Conservation (phyloP, 2,888 invertebrate genomes). For the Leucophenga montana region DNA sequence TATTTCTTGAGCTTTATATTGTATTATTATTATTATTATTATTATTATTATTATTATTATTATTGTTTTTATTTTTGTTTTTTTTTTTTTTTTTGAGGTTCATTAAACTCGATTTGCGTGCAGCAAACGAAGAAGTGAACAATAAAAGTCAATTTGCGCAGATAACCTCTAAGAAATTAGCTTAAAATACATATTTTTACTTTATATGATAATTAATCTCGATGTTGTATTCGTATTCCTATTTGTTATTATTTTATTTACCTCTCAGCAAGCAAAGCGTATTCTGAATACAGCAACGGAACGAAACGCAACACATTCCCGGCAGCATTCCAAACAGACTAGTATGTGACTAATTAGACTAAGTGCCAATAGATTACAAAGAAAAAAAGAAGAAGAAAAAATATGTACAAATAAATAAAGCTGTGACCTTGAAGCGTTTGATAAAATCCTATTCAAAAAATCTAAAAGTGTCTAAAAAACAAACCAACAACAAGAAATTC, state of each 20-base stretch:
- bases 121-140: neutral
- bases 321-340: neutral
- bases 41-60: no score
- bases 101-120: constrained; percentile 6
- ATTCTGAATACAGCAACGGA: neutral
- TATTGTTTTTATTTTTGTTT: neutral
- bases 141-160: neutral
- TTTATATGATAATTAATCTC: constrained; percentile 1
- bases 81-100: neutral
- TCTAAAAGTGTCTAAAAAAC: neutral
- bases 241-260: neutral
- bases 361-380: neutral
- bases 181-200: neutral
- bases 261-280: neutral
- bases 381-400: neutral
- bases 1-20: no score
- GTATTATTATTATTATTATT: no score
- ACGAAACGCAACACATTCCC: neutral
- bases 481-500: neutral
- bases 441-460: neutral
- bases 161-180: constrained; percentile 10
- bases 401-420: neutral
- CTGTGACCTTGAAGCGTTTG: neutral
- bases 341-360: neutral
- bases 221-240: neutral